These are phyloP conservation scores for Gnathonemus echidnorhynchus DNA, from an alignment of 2,113 vertebrate genomes.

Conservation along the genomic window DNA sequence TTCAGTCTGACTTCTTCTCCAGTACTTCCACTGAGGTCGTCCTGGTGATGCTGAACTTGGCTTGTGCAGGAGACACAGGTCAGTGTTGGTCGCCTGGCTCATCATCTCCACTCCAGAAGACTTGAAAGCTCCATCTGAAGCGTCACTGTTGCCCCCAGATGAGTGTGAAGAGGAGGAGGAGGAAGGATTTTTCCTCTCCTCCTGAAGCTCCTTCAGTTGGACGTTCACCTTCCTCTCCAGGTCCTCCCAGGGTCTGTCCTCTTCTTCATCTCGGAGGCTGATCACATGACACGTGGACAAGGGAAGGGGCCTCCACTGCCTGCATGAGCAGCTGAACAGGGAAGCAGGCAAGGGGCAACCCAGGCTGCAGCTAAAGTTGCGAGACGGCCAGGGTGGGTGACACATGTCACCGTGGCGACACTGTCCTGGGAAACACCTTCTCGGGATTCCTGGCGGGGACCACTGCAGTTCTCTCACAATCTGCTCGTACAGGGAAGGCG, in stretches of 20 bases:
- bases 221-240: conserved; percentile 23
- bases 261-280: conserved; percentile 20
- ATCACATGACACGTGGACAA: conserved; percentile 25
- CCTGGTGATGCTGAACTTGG: conserved; percentile 17
- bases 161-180: conserved; percentile 34
- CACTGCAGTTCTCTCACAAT: conserved; percentile 56
- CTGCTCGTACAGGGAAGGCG: conserved; percentile 53
- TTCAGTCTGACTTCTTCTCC: conserved; percentile 61
- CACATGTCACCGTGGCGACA: neutral
- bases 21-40: conserved; percentile 62
- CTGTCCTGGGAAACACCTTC: neutral
- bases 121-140: conserved; percentile 13
- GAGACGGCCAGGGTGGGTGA: conserved; percentile 18
- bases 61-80: conserved; percentile 38
- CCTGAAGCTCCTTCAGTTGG: conserved; percentile 41
- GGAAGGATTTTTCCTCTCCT: conserved; percentile 25
- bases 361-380: neutral
- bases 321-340: conserved; percentile 24
- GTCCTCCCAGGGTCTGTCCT: conserved; percentile 16
- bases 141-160: conserved; percentile 36
- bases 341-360: conserved; percentile 32
- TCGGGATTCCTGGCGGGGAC: conserved; percentile 30
- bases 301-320: conserved; percentile 44
- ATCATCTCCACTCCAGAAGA: conserved; percentile 23
- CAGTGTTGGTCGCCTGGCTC: conserved; percentile 46